phyloP scores from a whole-genome alignment of 2,113 vertebrate species.

The Ivindomyrus marchei region DNA sequence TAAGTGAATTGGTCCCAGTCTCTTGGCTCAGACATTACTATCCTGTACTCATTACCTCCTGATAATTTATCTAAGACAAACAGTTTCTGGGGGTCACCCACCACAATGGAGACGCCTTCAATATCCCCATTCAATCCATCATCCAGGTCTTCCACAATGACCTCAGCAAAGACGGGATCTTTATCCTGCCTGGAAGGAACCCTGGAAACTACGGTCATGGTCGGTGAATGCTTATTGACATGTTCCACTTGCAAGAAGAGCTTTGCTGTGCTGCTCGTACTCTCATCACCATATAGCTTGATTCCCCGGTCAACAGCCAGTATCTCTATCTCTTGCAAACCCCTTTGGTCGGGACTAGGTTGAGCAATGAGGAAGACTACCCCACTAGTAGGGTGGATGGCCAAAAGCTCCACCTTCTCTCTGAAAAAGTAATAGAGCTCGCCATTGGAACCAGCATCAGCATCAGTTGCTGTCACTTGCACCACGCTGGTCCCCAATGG shows the following conservation, averaged over 20 bases:
- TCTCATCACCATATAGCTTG: constrained; percentile 88
- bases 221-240: constrained; percentile 80
- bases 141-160: constrained; percentile 83
- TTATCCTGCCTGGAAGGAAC: constrained; percentile 67
- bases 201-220: constrained; percentile 67
- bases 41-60: constrained; percentile 75
- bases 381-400: constrained; percentile 89
- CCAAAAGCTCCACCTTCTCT: constrained; percentile 79
- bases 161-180: constrained; percentile 72
- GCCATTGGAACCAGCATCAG: constrained; percentile 88
- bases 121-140: constrained; percentile 87
- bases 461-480: constrained; percentile 89
- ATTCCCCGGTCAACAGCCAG: constrained; percentile 89
- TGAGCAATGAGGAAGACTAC: constrained; percentile 80
- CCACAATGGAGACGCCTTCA: constrained; percentile 82
- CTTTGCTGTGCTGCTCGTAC: constrained; percentile 85
- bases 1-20: constrained; percentile 76
- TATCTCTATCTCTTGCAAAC: constrained; percentile 79
- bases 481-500: constrained; percentile 82
- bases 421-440: constrained; percentile 97
- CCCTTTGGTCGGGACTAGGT: constrained; percentile 72
- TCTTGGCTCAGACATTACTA: constrained; percentile 71
- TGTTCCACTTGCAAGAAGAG: constrained; percentile 78
- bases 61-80: constrained; percentile 78
- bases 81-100: constrained; percentile 80